Conservation (phyloP, 35 echinoderm and acorn worm genomes). For the Ophiothrix spiculata region DNA sequence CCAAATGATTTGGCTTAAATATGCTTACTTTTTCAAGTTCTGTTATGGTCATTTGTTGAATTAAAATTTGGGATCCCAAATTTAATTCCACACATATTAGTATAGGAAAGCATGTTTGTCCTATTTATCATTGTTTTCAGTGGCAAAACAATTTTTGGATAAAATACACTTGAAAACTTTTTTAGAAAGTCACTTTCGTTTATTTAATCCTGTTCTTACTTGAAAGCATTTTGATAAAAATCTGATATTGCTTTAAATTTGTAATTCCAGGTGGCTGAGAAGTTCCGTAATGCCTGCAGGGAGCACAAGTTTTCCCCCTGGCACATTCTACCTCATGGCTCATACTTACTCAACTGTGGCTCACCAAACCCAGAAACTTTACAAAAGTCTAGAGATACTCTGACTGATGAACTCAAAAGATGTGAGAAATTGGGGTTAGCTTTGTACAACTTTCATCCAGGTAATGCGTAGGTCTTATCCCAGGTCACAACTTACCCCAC, state of each 20-base stretch:
- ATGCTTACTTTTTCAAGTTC: too few species aligned
- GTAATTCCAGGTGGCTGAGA: constrained; percentile 11
- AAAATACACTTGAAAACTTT: neutral
- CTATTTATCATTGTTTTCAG: neutral
- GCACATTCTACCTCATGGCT: constrained; percentile 78
- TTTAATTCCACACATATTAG: neutral
- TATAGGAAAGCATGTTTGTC: neutral
- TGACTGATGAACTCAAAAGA: constrained; percentile 58
- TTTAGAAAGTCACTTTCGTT: too few species aligned
- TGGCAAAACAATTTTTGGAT: neutral
- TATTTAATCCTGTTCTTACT: too few species aligned
- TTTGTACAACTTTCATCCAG: constrained; percentile 89
- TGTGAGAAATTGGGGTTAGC: constrained; percentile 85
- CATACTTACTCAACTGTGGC: constrained; percentile 66
- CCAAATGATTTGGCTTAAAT: too few species aligned
- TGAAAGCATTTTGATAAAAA: neutral
- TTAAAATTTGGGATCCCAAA: too few species aligned
- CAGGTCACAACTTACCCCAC: neutral
- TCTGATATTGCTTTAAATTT: neutral
- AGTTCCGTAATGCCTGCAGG: constrained; percentile 53
- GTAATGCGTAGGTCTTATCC: constrained; percentile 10
- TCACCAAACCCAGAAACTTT: constrained; percentile 76
- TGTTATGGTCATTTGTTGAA: too few species aligned
- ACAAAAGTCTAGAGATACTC: constrained; percentile 60
- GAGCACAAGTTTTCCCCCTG: constrained; percentile 58